Base-by-base conservation (phyloP, 1,140 invertebrate species). In the Dreissena polymorpha region DNA sequence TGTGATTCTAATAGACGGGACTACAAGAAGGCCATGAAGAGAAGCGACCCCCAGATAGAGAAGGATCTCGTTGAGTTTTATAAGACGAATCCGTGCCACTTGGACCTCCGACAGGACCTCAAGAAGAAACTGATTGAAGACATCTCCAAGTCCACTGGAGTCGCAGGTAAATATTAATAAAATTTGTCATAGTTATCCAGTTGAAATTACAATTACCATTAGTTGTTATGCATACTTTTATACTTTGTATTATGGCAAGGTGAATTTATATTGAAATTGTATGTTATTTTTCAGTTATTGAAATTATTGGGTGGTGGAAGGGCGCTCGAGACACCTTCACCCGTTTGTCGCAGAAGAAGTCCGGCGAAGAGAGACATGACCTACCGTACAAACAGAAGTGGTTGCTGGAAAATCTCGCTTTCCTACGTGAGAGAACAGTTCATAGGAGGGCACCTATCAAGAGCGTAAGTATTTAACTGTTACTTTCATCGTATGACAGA, bases 391-490 rank as follows among this genome's bases (percentile, higher is more conserved):
- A 70, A 18, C 68, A 27, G 68, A 70, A 70, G 68, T 70, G 39
- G 25, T 12, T 70, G 68, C n/a, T 70, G 10, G 23, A 70, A 25
- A 70, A 70, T 39, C 23, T 29, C n/a, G 68, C n/a, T 70, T 70
- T 70, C 25, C 68, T 70, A 10, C 7, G n/a, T 70, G 68, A 70
- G 68, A 70, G 68, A 39, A 25, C 39, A 39, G 25, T 29, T 70
- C 12, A 70, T 7, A 70, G 25, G 25, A 70, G 68, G 25, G 68
- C 10, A 70, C 23, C 25, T 70, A 70, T 70, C 12, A 70, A 70
- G 39, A 70, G 68, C 50, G 68, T 70, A 8, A 29, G 68, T 70
- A 70, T 70, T 70, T 27, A 29, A 70, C 68, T 29, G 68, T 70
- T 29, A 18, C 12, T 70, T 49, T 70, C 68, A 13, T 70, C 25